A percentile compares a stretch with the other conserved stretches of the same genome.
These are phyloP conservation scores for Phenganax stokvisi DNA, from an alignment of 92 coral and sea anemone species.

Conservation along the genomic window DNA sequence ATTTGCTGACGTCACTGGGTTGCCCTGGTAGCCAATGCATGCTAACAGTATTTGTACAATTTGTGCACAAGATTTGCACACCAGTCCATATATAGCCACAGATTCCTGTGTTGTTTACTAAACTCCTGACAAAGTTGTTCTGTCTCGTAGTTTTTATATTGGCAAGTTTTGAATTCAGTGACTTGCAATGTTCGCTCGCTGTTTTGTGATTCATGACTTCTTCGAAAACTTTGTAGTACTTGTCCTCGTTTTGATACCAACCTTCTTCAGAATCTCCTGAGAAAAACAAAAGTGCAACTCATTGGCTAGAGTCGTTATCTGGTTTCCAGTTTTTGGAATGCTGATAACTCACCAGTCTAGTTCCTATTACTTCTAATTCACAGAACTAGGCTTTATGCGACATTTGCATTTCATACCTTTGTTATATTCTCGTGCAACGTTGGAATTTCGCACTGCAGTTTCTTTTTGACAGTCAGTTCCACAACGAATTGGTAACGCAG, in stretches of 20 bases:
- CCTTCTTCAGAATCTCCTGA: conserved; percentile 65
- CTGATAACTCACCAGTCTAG: neutral
- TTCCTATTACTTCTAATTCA: neutral
- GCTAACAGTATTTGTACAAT: conserved; percentile 51
- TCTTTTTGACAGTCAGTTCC: neutral
- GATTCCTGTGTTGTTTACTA: conserved; percentile 1
- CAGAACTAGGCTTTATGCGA: neutral
- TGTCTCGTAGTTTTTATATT: conserved; percentile 60
- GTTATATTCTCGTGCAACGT: neutral
- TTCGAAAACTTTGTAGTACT: conserved; percentile 56
- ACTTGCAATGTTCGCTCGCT: conserved; percentile 59
- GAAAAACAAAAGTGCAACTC: neutral
- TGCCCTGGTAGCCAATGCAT: conserved; percentile 80
- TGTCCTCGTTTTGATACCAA: conserved; percentile 53
- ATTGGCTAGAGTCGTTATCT: neutral
- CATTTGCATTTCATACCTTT: neutral
- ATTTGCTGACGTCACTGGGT: conserved; percentile 79
- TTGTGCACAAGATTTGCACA: conserved; percentile 43
- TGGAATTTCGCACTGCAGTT: neutral
- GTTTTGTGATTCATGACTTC: conserved; percentile 53
- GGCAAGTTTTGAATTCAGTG: conserved; percentile 53
- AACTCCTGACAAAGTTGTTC: conserved; percentile 42
- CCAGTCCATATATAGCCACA: conserved; percentile 36
- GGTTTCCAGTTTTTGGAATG: neutral
- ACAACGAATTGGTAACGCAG: conserved; percentile 15